Evolutionary conservation across 2,113 vertebrate species (phyloP).

Genomic region (Edolisoma coerulescens): DNA sequence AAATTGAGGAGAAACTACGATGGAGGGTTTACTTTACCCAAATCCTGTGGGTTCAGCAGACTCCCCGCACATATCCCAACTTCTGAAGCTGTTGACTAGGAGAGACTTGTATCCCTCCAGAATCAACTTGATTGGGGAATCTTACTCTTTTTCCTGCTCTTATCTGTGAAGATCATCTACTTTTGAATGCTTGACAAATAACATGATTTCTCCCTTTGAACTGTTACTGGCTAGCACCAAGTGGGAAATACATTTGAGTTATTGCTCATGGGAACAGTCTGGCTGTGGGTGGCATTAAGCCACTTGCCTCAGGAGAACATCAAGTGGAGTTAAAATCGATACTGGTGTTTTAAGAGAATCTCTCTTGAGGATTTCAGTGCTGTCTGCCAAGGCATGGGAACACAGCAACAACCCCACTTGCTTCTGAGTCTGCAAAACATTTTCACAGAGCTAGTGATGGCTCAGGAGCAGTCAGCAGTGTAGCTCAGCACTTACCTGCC

Average conservation of each 20-base stretch:
- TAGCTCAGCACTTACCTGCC: not conserved
- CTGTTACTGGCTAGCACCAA: not conserved
- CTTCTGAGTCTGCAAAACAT: not conserved
- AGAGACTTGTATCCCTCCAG: not conserved
- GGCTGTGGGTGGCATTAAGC: not conserved
- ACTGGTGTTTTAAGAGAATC: not conserved
- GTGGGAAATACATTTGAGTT: not conserved
- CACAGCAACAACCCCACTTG: not conserved
- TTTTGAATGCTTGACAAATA: not conserved
- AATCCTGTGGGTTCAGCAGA: not conserved
- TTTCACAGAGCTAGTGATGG: not conserved
- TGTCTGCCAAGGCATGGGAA: not conserved
- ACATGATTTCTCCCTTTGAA: not conserved
- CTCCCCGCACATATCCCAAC: not conserved
- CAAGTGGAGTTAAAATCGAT: not conserved
- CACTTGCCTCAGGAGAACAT: not conserved
- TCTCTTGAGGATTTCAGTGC: not conserved
- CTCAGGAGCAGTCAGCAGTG: not conserved
- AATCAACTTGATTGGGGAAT: not conserved
- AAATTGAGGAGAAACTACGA: not conserved
- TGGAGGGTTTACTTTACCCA: not conserved
- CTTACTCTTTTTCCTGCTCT: not conserved
- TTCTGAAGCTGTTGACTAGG: not conserved
- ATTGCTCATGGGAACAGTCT: not conserved
- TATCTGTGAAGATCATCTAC: not conserved